Evolutionary conservation across 2,888 invertebrate genomes (phyloP).

Genomic region (Busseola fusca): DNA sequence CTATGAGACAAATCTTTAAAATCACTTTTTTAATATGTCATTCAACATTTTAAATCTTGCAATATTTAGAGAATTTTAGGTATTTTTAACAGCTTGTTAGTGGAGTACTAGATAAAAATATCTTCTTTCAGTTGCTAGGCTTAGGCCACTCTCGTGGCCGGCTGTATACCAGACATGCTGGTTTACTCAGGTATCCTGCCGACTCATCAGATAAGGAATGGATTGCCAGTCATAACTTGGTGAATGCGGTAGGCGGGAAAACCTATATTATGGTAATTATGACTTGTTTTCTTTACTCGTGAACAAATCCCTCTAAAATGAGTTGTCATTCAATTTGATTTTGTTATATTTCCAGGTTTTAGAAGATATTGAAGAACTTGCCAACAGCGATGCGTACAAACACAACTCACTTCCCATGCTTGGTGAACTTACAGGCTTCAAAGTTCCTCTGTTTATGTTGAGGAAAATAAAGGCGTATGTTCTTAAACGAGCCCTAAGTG

Average conservation of each 20-base stretch:
- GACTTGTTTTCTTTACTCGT: neutral
- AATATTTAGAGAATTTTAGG: neutral
- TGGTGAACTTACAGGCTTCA: constrained; percentile 92
- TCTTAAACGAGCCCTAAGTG: constrained; percentile 76
- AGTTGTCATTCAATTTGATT: constrained; percentile 1
- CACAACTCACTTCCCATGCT: constrained; percentile 90
- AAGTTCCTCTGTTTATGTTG: constrained; percentile 92
- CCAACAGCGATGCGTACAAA: constrained; percentile 92
- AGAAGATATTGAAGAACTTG: constrained; percentile 93
- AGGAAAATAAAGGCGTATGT: constrained; percentile 92
- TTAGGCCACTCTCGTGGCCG: constrained; percentile 93
- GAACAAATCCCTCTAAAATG: neutral
- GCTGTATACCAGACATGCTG: constrained; percentile 93
- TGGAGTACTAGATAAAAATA: neutral
- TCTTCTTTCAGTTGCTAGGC: constrained; percentile 89
- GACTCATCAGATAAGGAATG: constrained; percentile 95
- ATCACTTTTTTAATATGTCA: neutral
- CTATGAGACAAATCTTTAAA: neutral
- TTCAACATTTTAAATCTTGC: neutral
- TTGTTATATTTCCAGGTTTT: constrained; percentile 83
- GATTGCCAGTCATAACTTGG: constrained; percentile 93
- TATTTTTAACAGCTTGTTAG: neutral
- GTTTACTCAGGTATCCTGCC: constrained; percentile 93
- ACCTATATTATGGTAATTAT: constrained; percentile 91
- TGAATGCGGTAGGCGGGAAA: constrained; percentile 94